Evolutionary conservation across 2,888 invertebrate genomes (phyloP), one percentile per base, ranked within the genome.

Genomic region (Euplagia quadripunctaria): DNA sequence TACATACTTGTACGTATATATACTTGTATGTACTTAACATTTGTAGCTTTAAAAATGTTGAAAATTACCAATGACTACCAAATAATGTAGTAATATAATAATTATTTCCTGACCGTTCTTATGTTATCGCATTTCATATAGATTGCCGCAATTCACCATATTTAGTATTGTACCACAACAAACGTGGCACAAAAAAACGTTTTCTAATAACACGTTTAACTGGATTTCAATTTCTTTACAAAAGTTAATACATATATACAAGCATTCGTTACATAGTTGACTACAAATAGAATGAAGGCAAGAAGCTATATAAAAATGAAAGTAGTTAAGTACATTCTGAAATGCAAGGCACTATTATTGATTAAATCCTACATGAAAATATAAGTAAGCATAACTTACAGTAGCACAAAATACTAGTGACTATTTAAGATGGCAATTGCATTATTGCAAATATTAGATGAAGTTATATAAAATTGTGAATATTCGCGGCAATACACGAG

Each of bases 381-480:
- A 85, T 72, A 73, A 67, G 77, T 83, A 88, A 81, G 87, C 84
- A 83, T 85, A 87, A 88, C 88, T 89, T 90, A 91, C 80, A 86
- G 83, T 89, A 91, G 88, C 88, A 88, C 88, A 90, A 92, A 88
- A 88, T 82, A 86, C 93, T 94, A 94, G 88, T 94, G 94, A 94
- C 94, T 94, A 93, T 92, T 82, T 80, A 87, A 82, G 87, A 94
- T 94, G 94, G 94, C 94, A 92, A 93, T 89, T 86, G 83, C 81
- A 81, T 83, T 81, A 78, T 83, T 79, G 82, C 80, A 83, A 77
- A 79, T 82, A 78, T 79, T 74, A 76, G 70, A 76, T 79, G 73
- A 74, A 75, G 66, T 72, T 77, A 77, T 73, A 77, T 75, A 81
- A 75, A 70, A 74, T 64, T 73, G 74, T 76, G 67, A 72, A 64